Conservation (phyloP, 92 coral and sea anemone species). For the Metridium senile region DNA sequence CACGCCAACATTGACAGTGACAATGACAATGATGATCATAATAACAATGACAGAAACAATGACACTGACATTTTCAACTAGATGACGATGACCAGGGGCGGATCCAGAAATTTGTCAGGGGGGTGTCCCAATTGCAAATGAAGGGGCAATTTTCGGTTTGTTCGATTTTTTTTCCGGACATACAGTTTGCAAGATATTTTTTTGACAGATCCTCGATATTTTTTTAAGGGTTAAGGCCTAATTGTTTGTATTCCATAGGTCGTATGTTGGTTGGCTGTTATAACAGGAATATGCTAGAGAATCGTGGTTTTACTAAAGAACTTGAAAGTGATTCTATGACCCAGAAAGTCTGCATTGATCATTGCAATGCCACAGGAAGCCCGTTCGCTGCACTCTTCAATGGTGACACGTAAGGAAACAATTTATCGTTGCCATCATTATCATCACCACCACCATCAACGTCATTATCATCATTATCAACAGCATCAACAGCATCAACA, state of each 20-base stretch:
- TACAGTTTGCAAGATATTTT: too few species aligned
- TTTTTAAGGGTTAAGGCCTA: too few species aligned
- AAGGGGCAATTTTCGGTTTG: too few species aligned
- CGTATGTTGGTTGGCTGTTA: conserved; percentile 29
- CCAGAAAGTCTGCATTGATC: conserved; percentile 41
- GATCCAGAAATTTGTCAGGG: too few species aligned
- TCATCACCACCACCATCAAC: not conserved
- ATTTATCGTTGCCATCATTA: not conserved
- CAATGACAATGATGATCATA: not conserved
- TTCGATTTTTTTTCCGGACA: too few species aligned
- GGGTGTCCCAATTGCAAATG: too few species aligned
- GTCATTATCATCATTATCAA: not conserved
- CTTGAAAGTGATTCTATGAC: conserved; percentile 27
- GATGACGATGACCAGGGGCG: too few species aligned
- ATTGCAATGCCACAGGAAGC: conserved; percentile 35
- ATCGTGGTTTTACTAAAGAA: conserved; percentile 1
- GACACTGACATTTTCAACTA: not conserved
- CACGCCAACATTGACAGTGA: not conserved
- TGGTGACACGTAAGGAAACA: conserved; percentile 37
- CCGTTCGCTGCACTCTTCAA: conserved; percentile 64
- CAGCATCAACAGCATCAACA: not conserved
- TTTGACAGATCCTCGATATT: not conserved
- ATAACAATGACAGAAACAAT: not conserved
- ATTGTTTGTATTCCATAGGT: conserved; percentile 1
- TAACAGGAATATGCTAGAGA: not conserved